Base-by-base conservation (phyloP, 2,888 invertebrate genomes). In the Phalangium opilio region DNA sequence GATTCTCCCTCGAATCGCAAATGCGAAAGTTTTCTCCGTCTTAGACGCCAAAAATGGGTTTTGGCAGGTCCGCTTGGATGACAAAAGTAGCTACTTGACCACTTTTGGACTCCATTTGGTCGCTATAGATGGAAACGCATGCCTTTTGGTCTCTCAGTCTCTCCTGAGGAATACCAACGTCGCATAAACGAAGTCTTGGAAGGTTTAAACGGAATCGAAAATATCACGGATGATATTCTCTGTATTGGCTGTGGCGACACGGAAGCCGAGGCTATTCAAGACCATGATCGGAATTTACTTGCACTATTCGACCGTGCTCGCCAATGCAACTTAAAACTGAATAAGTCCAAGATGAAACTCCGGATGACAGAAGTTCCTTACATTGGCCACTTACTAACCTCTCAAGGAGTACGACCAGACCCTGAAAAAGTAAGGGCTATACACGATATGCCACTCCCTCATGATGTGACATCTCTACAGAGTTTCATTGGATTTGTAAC, bases 401-500 rank as follows among this genome's bases (percentile, higher is more conserved):
- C 36, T 11, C 43, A 44, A 2, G 44, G 44, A 5, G 32, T 53
- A 1, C 10, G 12, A 11, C 52, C 50, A 1, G 36, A 44, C 17
- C 43, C 41, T 4, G 27, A 43, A 12, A 53, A 53, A 40, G 38
- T 53, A 11, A 27, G 41, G 10, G 44, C 45, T 2, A 44, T 50
- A 15, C 18, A 32, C 11, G 21, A 41, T n/a, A 39, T 40, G 15
- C n/a, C 21, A 35, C 33, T 12, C 19, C 50, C 52, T n/a, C 14
- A 41, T 14, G 38, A 21, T 17, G 36, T 41, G 15, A 40, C 35
- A n/a, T 39, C 43, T 7, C 14, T 54, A 1, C 48, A 48, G 34
- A 41, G 45, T 11, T 50, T 53, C 35, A 17, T 53, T 18, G 52
- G 53, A 5, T 27, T 53, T 19, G 39, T 44, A 12, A 44, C 35